Base-by-base conservation (phyloP, 1,140 invertebrate species). In the Schlechtendalia chinensis region DNA sequence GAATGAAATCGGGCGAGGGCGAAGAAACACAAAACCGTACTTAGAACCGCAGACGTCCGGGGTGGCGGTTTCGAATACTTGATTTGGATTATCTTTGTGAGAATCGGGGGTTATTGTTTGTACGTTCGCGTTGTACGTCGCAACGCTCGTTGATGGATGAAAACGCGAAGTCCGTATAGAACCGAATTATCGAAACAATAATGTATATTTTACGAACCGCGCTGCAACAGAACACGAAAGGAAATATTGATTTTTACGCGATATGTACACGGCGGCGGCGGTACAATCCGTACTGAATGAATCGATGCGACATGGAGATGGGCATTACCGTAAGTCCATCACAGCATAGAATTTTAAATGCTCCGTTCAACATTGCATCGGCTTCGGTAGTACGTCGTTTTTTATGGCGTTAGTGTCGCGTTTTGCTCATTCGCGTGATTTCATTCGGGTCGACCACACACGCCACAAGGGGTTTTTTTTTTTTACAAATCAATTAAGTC, bases 31-130 rank as follows among this genome's bases (percentile, higher is more conserved):
- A 22, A 24, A 69, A 69, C 45, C 47, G 47, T 69, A 69, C 65
- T 69, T 69, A 24, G 22, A 69, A 47, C 39, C 47, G 12, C 32
- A 39, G 32, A 24, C 22, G 47, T 39, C 22, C 22, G 65, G 65
- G 39, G 65, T 69, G 65, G n/a, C 45, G 65, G 65, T 69, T 69
- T 24, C 24, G 65, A 69, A 69, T 69, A 69, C 65, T 69, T 69
- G 47, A 69, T 69, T 47, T 69, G 22, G 65, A 69, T 69, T 69
- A 69, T 69, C n/a, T 24, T 47, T 69, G 11, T n/a, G 22, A n/a
- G 65, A 39, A 39, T 39, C 8, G 8, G 32, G 32, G 32, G 32
- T 39, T 39, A 45, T 69, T 69, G 45, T 47, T 39, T 67, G n/a
- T 67, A 22, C 63, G 16, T 67, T 67, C 11, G 29, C 27, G n/a